These are phyloP conservation scores for Premnoplex brunnescens DNA, from an alignment of 2,797 vertebrate genomes.

Conservation along the genomic window DNA sequence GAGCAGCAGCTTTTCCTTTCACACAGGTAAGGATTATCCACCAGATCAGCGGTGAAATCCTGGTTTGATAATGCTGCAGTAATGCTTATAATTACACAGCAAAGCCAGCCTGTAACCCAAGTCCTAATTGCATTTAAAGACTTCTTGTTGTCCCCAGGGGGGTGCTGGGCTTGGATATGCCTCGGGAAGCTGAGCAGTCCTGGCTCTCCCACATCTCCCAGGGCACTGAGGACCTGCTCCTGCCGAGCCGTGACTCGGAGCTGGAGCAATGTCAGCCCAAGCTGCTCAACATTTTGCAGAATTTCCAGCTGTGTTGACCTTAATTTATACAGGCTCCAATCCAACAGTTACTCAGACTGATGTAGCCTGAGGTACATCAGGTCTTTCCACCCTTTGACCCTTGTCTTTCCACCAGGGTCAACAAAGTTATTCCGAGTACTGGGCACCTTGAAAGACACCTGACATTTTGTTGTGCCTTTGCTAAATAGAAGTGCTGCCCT, in stretches of 20 bases:
- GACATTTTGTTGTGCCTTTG: neutral
- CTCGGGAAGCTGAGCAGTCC: neutral
- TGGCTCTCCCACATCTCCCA: neutral
- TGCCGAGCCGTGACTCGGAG: fast-evolving
- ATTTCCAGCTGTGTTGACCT: neutral
- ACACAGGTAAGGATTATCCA: neutral
- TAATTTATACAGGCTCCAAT: neutral
- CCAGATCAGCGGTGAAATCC: neutral
- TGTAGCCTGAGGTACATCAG: neutral
- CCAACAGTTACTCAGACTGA: neutral
- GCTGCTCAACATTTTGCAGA: neutral
- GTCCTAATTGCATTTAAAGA: neutral
- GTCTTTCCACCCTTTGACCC: neutral
- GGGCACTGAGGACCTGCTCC: fast-evolving
- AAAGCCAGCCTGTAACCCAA: slow-evolving; percentile 3
- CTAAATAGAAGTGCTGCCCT: neutral
- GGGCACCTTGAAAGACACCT: neutral
- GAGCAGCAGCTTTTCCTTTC: neutral
- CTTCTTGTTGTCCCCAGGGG: neutral
- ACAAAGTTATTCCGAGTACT: neutral
- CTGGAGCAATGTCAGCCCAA: neutral
- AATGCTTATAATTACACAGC: slow-evolving; percentile 23
- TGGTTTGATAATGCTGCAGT: neutral
- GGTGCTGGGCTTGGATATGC: neutral
- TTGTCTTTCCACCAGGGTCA: neutral